These are phyloP conservation scores for Lamprotornis superbus DNA, from an alignment of 2,113 vertebrate genomes.

Conservation along the genomic window DNA sequence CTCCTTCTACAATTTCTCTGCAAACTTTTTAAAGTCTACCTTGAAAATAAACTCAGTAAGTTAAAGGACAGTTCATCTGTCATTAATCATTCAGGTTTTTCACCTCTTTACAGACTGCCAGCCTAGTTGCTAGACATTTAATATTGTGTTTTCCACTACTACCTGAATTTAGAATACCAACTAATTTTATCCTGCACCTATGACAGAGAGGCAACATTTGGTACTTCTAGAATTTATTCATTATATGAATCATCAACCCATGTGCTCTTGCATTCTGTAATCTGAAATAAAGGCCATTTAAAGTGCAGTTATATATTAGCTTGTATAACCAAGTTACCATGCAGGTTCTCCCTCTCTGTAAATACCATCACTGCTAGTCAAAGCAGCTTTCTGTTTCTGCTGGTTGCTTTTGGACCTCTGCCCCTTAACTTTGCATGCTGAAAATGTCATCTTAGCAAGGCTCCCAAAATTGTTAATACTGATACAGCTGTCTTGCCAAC, in stretches of 20 bases:
- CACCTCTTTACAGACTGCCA: background rate
- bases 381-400: background rate
- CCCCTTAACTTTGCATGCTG: background rate
- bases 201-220: background rate
- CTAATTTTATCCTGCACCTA: background rate
- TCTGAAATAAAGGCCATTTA: background rate
- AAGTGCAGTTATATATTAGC: background rate
- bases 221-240: background rate
- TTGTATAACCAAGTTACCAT: background rate
- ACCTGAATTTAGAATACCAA: background rate
- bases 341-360: background rate
- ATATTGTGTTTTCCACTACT: background rate
- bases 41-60: background rate
- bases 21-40: background rate
- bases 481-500: background rate
- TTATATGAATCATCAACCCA: background rate
- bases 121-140: background rate
- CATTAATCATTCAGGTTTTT: background rate
- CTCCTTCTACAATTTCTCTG: background rate
- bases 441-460: background rate
- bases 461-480: background rate
- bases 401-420: background rate
- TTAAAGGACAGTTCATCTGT: background rate
- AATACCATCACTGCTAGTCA: background rate
- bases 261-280: background rate